Base-by-base conservation (phyloP, 2,797 vertebrate species). In the Acanthopagrus latus region DNA sequence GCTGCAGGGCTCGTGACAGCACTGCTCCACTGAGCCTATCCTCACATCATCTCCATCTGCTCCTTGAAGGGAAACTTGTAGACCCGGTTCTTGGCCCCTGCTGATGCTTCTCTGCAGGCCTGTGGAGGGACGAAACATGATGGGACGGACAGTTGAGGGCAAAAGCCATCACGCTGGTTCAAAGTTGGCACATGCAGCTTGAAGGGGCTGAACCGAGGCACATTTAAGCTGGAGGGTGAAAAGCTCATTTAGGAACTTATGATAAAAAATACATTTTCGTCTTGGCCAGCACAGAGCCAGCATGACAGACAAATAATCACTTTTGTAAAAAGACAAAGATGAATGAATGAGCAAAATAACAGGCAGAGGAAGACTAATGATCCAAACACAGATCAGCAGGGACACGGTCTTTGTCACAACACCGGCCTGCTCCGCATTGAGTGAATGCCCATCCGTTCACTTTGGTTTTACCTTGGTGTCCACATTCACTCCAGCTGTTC, bases 11-110 rank as follows among this genome's bases (percentile, higher is more conserved):
- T 91, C 92, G 64, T 96, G 91, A 72, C 97, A 97, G 81, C 96
- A 97, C 78, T 96, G 93, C 43, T 97, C 96, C 68, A 97, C 95
- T 0, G 97, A 97, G 46, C 96, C 96, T 3, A 95, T 85, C 84
- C 97, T 96, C 83, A 92, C 93, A 66, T 93, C 83, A 91, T 85
- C 25, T 92, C 93, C 54, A 92, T 96, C 82, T 94, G 94, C 50
- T 94, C 95, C 65, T 91, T 88, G 80, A 93, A 93, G 62, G 94
- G 85, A 78, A 94, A 94, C 58, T 90, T 93, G 56, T 92, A 83
- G 12, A 88, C 68, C 5, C 92, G 85, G 0, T 93, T 89, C 2
- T 92, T 90, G 33, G 68, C 74, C 17, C 82, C 71, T 0, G 74
- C 90, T 73, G 71, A 60, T 64, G 47, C 33, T 41, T 29, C 66